phyloP scores from a whole-genome alignment of 2,888 invertebrate genomes.

The Lingula anatina region DNA sequence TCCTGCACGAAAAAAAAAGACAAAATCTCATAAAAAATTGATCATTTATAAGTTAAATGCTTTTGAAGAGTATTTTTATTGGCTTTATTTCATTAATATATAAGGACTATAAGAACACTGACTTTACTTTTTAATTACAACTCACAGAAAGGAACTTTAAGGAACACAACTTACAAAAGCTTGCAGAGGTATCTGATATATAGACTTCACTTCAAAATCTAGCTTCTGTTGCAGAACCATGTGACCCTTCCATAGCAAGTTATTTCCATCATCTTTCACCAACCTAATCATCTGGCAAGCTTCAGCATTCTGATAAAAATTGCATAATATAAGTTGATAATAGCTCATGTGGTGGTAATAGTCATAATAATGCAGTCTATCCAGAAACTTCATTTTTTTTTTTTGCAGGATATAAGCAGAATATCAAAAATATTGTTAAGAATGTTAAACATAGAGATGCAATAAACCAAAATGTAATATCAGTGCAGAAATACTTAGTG shows the following conservation, averaged over 20 bases:
- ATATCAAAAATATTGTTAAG: no score
- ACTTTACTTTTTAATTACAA: neutral
- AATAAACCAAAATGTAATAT: no score
- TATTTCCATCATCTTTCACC: no score
- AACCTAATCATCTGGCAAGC: no score
- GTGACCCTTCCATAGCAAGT: conserved; percentile 18
- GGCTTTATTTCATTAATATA: neutral
- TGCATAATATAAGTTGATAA: no score
- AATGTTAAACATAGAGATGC: no score
- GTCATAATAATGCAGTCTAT: no score
- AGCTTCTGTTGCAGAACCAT: conserved; percentile 8
- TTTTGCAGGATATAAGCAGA: no score
- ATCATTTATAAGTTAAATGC: neutral
- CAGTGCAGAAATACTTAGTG: no score
- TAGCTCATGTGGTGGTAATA: no score
- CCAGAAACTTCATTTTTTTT: no score
- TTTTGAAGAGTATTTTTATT: neutral
- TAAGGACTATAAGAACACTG: neutral
- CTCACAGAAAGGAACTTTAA: neutral
- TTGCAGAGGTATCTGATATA: conserved; percentile 13
- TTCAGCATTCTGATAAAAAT: no score
- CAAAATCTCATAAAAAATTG: conserved; percentile 15
- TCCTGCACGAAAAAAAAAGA: conserved; percentile 7
- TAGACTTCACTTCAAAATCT: conserved; percentile 13
- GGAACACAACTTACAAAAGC: conserved; percentile 13